Evolutionary conservation across 2,797 vertebrate genomes (phyloP).

Genomic region (Mus spretus): DNA sequence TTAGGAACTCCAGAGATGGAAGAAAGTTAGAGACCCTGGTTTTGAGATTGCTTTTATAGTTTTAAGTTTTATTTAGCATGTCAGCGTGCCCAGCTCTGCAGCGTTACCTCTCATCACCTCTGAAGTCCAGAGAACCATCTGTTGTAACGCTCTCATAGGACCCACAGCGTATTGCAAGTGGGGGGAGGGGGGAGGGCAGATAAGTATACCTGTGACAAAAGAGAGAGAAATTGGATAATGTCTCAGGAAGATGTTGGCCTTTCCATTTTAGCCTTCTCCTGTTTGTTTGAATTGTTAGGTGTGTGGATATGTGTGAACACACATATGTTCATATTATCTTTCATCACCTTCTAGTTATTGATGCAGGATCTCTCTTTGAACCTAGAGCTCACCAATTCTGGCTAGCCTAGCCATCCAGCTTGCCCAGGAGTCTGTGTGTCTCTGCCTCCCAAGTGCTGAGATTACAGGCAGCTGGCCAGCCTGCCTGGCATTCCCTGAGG

Average conservation of each 20-base stretch:
- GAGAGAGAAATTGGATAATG: not conserved
- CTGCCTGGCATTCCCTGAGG: not conserved
- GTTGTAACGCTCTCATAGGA: constrained; percentile 16
- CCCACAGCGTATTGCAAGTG: not conserved
- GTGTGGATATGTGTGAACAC: not conserved
- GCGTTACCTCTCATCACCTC: not conserved
- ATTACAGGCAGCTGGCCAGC: not conserved
- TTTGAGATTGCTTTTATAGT: not conserved
- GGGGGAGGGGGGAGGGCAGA: not conserved
- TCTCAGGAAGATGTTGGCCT: constrained; percentile 48
- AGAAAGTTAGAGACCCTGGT: not conserved
- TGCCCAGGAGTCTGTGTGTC: not conserved
- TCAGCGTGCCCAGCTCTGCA: not conserved
- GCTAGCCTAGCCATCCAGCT: not conserved
- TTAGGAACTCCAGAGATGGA: not conserved
- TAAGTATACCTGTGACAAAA: not conserved
- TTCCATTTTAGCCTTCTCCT: constrained; percentile 1
- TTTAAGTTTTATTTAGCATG: not conserved
- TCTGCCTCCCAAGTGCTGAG: not conserved
- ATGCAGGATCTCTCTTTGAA: not conserved
- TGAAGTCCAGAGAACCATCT: not conserved
- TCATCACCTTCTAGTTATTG: not conserved
- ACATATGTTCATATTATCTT: not conserved
- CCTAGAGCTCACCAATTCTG: not conserved
- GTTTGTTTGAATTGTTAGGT: not conserved